Conservation (phyloP, 1,140 invertebrate genomes). For the Cryptotermes secundus region DNA sequence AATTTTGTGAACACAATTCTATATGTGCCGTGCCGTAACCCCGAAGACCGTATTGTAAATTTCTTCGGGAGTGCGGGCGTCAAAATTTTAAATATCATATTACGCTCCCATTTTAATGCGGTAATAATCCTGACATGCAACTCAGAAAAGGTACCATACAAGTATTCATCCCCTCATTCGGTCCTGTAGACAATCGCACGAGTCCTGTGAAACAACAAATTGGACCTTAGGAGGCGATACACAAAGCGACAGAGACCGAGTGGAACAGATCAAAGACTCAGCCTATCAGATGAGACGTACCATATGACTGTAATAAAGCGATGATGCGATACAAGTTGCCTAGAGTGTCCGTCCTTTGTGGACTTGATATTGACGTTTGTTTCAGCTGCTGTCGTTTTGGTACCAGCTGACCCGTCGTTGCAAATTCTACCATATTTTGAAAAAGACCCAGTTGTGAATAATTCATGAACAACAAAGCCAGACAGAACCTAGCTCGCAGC, state of each 20-base stretch:
- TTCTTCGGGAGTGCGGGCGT: too few species aligned
- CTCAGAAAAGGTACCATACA: too few species aligned
- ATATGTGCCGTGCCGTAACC: too few species aligned
- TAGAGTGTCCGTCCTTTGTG: too few species aligned
- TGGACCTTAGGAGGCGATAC: not conserved
- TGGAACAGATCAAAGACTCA: not conserved
- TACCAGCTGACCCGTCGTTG: not conserved
- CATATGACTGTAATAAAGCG: not conserved
- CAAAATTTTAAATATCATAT: too few species aligned
- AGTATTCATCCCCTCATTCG: too few species aligned
- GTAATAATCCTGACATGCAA: too few species aligned
- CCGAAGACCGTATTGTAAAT: too few species aligned
- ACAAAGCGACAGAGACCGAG: not conserved
- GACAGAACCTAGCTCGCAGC: not conserved
- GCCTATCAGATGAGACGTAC: not conserved
- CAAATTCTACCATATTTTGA: conserved; percentile 3
- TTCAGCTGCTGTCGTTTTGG: not conserved
- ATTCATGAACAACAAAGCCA: conserved; percentile 17
- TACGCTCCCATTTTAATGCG: too few species aligned
- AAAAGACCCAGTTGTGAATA: not conserved
- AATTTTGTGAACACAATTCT: too few species aligned
- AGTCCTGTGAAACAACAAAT: not conserved
- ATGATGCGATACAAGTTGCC: not conserved
- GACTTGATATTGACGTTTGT: not conserved
- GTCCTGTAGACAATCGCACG: too few species aligned